These are phyloP conservation scores for Drosophila repletoides DNA, from an alignment of 1,140 invertebrate genomes.

Conservation along the genomic window DNA sequence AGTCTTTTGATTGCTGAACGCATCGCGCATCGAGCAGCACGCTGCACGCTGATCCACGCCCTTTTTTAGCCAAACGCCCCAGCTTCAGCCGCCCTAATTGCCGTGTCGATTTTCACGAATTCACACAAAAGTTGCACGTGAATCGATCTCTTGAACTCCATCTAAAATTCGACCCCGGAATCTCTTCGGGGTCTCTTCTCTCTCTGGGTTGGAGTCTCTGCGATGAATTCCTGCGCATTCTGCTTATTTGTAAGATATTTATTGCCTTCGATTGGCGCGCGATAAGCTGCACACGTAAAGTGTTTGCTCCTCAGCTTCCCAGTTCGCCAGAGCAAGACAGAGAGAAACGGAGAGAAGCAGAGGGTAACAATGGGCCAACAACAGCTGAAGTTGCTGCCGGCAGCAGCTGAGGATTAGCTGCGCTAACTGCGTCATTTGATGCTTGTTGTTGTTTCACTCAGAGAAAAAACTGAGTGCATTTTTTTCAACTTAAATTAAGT, in stretches of 20 bases:
- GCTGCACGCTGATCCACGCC: too few species aligned
- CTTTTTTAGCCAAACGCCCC: too few species aligned
- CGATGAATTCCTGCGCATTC: constrained; percentile 78
- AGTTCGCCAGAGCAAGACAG: background rate
- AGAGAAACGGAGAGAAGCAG: background rate
- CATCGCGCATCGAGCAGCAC: too few species aligned
- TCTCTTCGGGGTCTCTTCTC: background rate
- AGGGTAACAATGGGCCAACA: constrained; percentile 37
- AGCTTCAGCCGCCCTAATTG: constrained; percentile 62
- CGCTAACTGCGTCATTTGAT: constrained; percentile 27
- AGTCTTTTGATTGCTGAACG: constrained; percentile 73
- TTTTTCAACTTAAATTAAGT: too few species aligned
- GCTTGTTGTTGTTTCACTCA: constrained; percentile 37
- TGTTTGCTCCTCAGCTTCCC: constrained; percentile 53
- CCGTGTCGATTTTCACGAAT: constrained; percentile 79
- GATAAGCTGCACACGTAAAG: constrained; percentile 81
- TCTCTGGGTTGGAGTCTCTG: background rate
- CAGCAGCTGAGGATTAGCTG: constrained; percentile 21
- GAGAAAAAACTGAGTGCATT: too few species aligned
- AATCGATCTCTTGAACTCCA: constrained; percentile 20
- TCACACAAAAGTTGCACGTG: constrained; percentile 64
- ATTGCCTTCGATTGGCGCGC: constrained; percentile 81
- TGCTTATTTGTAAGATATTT: constrained; percentile 83
- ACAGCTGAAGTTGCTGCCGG: constrained; percentile 38
- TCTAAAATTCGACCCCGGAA: background rate